These are phyloP conservation scores for Uromys caudimaculatus DNA, from an alignment of 2,797 vertebrate genomes.

Conservation along the genomic window DNA sequence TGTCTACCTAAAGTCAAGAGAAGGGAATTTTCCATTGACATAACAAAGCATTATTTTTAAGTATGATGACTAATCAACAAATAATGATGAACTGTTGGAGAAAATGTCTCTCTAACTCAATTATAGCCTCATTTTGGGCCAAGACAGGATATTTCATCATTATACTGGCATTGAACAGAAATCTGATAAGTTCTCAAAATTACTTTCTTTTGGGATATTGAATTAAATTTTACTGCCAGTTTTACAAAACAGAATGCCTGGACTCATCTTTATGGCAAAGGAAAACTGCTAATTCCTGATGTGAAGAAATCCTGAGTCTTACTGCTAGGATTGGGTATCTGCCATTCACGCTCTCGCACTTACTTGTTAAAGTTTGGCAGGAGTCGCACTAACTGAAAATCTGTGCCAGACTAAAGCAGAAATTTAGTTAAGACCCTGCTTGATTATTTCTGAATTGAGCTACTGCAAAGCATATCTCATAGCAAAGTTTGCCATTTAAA, in stretches of 20 bases:
- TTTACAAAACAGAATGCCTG: slow-evolving; percentile 52
- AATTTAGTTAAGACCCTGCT: slow-evolving; percentile 17
- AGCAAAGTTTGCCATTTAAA: neutral
- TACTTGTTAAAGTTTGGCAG: slow-evolving; percentile 48
- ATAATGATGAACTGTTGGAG: slow-evolving; percentile 45
- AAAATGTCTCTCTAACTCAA: slow-evolving; percentile 62
- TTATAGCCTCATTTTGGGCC: slow-evolving; percentile 45
- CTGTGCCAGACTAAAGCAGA: neutral
- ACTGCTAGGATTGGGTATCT: slow-evolving; percentile 32
- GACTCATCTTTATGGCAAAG: neutral
- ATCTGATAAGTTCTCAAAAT: slow-evolving; percentile 36
- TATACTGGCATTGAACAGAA: neutral
- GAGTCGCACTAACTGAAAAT: slow-evolving; percentile 7
- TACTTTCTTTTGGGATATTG: neutral
- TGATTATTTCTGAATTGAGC: neutral
- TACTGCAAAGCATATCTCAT: neutral
- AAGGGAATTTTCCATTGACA: slow-evolving; percentile 11
- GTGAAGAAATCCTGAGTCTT: slow-evolving; percentile 16
- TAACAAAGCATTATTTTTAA: slow-evolving; percentile 57
- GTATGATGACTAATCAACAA: slow-evolving; percentile 59
- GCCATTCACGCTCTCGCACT: slow-evolving; percentile 37
- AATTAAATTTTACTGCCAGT: slow-evolving; percentile 27
- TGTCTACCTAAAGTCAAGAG: neutral
- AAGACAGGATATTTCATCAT: slow-evolving; percentile 55
- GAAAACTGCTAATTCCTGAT: slow-evolving; percentile 30